phyloP scores from a whole-genome alignment of 2,797 vertebrate species.

The Thamnophis elegans region DNA sequence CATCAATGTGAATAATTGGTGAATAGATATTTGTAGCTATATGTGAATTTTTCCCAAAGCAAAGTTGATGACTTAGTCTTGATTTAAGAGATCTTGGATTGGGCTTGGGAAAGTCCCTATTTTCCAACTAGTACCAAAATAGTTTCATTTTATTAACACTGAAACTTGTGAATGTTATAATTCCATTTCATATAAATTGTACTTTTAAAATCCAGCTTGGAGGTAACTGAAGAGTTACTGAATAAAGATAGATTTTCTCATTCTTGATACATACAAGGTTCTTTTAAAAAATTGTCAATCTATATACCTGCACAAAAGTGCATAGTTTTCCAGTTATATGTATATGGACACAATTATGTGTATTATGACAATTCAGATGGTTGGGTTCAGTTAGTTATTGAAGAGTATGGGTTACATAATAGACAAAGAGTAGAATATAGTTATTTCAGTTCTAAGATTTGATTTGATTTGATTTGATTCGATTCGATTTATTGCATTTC shows the following conservation, averaged over 20 bases:
- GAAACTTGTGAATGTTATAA: not conserved
- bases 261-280: not conserved
- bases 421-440: not conserved
- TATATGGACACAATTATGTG: not conserved
- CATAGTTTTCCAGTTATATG: not conserved
- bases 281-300: not conserved
- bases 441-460: not conserved
- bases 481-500: no score
- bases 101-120: not conserved
- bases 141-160: not conserved
- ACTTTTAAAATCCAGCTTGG: not conserved
- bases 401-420: not conserved
- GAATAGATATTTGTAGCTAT: not conserved
- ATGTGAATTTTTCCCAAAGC: not conserved
- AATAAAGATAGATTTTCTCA: not conserved
- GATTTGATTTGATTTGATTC: no score
- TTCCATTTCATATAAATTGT: not conserved
- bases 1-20: not conserved
- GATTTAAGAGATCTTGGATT: not conserved
- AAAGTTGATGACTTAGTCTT: not conserved
- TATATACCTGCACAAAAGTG: not conserved
- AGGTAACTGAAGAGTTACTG: not conserved
- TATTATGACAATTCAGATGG: not conserved
- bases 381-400: not conserved
- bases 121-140: not conserved